These are phyloP conservation scores for Siphlonurus alternatus DNA, from an alignment of 2,888 invertebrate genomes.

Conservation along the genomic window DNA sequence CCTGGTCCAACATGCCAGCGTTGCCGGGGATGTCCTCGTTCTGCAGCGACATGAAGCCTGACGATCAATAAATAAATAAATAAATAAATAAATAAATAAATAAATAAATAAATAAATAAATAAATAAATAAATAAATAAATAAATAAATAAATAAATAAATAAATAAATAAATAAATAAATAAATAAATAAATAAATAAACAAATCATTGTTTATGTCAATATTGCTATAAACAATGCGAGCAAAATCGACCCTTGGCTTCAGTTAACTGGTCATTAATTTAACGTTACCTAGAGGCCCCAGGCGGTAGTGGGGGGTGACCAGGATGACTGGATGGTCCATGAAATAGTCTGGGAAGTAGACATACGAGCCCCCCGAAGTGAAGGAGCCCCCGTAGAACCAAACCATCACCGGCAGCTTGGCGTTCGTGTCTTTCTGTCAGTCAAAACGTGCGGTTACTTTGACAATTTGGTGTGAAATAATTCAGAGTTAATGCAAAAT, in stretches of 20 bases:
- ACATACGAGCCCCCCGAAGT: slow-evolving; percentile 24
- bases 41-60: slow-evolving; percentile 33
- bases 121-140: neutral
- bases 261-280: too few relatives aligned
- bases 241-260: too few relatives aligned
- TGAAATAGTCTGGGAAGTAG: slow-evolving; percentile 25
- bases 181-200: slow-evolving; percentile 11
- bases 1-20: slow-evolving; percentile 32
- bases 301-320: slow-evolving; percentile 33
- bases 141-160: slow-evolving; percentile 21
- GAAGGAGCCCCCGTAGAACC: slow-evolving; percentile 29
- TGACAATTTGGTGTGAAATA: too few relatives aligned
- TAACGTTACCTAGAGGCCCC: slow-evolving; percentile 31
- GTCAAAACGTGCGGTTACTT: too few relatives aligned
- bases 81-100: neutral
- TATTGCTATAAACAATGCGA: slow-evolving; percentile 9
- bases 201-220: slow-evolving; percentile 6
- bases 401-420: slow-evolving; percentile 27
- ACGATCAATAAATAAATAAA: neutral
- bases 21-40: slow-evolving; percentile 34
- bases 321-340: slow-evolving; percentile 31
- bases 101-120: neutral
- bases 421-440: neutral
- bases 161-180: slow-evolving; percentile 10
- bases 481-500: too few relatives aligned